These are phyloP conservation scores for Drosophila antonietae DNA, from an alignment of 2,888 invertebrate genomes.

Conservation along the genomic window DNA sequence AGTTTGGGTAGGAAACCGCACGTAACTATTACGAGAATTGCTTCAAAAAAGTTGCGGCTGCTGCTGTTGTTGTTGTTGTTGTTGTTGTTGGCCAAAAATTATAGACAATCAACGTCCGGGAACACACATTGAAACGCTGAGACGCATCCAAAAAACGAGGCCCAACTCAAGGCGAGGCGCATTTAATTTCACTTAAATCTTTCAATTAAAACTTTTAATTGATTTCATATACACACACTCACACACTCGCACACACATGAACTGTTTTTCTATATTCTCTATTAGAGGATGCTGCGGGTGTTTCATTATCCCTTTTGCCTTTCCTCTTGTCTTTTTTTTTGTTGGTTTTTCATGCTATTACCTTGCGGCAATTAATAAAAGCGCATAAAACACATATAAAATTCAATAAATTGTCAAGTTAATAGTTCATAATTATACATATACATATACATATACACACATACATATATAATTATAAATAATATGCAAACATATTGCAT, in stretches of 20 bases:
- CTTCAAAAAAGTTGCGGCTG: slow-evolving; percentile 12
- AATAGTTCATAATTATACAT: slow-evolving; percentile 18
- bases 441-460: not conserved
- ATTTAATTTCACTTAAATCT: slow-evolving; percentile 73
- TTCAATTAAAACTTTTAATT: slow-evolving; percentile 77
- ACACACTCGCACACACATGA: slow-evolving; percentile 13
- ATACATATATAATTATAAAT: slow-evolving; percentile 15
- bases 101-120: slow-evolving; percentile 39
- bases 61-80: slow-evolving; percentile 5
- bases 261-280: not conserved
- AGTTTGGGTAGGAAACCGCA: slow-evolving; percentile 21
- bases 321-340: not conserved
- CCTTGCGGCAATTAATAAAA: slow-evolving; percentile 41
- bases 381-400: slow-evolving; percentile 17
- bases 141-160: slow-evolving; percentile 14
- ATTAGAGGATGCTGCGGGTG: not conserved
- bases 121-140: slow-evolving; percentile 12
- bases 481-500: slow-evolving; percentile 33
- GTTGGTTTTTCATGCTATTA: not conserved
- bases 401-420: slow-evolving; percentile 32
- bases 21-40: slow-evolving; percentile 37
- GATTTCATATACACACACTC: slow-evolving; percentile 57
- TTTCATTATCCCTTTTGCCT: slow-evolving; percentile 5
- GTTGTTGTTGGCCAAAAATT: slow-evolving; percentile 24
- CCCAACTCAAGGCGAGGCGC: slow-evolving; percentile 14